Evolutionary conservation across 2,888 invertebrate species (phyloP).

Genomic region (Cephalotes varians): DNA sequence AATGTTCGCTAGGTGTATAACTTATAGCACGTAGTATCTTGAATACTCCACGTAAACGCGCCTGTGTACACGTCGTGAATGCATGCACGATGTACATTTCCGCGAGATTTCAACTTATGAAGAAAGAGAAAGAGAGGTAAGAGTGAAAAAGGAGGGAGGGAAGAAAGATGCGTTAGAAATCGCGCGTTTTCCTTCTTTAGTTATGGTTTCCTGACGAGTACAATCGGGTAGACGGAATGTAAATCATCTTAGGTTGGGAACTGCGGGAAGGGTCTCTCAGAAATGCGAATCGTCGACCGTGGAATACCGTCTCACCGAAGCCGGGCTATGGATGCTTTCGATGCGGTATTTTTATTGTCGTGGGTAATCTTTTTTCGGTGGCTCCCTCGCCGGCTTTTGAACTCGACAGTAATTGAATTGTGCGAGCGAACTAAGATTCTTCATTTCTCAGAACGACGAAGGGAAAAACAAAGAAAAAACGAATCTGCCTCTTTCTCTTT

Average conservation of each 20-base stretch:
- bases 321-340: not conserved
- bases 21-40: slow-evolving; percentile 63
- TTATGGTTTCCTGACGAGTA: not conserved
- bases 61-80: slow-evolving; percentile 10
- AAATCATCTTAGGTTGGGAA: slow-evolving; percentile 31
- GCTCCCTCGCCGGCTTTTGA: slow-evolving; percentile 24
- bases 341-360: slow-evolving; percentile 42
- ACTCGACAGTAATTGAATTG: slow-evolving; percentile 40
- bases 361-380: slow-evolving; percentile 37
- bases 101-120: slow-evolving; percentile 68
- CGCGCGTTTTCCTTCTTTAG: slow-evolving; percentile 32
- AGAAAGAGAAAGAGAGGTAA: not conserved
- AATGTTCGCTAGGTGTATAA: slow-evolving; percentile 51
- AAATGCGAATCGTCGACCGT: slow-evolving; percentile 22
- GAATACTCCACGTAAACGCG: slow-evolving; percentile 11
- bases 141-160: too few species aligned
- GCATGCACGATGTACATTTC: slow-evolving; percentile 57
- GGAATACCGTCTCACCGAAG: not conserved
- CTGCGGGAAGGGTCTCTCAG: not conserved
- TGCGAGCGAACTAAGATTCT: slow-evolving; percentile 41
- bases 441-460: slow-evolving; percentile 4
- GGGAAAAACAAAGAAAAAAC: not conserved
- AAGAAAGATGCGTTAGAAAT: slow-evolving; percentile 14
- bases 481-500: not conserved
- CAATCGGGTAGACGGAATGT: slow-evolving; percentile 11